Base-by-base conservation (phyloP, 2,797 vertebrate species). In the Rhynchotus rufescens region DNA sequence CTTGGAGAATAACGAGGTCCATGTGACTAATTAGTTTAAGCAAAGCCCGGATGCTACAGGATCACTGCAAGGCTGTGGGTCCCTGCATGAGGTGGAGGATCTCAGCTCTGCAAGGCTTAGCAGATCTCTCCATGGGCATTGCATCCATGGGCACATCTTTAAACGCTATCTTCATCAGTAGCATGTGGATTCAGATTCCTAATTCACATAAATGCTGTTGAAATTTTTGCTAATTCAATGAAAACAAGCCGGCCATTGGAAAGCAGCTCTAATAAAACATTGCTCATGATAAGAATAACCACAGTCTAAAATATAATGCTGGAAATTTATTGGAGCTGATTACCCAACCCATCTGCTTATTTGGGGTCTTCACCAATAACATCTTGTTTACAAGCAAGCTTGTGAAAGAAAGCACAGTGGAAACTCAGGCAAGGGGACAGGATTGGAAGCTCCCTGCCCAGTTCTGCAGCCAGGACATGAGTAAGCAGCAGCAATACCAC, bases 21-120 rank as follows among this genome's bases (percentile, higher is more conserved):
- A 44, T 44, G 20, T 81, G 67, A 90, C 14, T 94, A 64, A 95
- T 93, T 87, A 67, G 85, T 71, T 23, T 40, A 28, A 87, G 45
- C 23, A 51, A 51, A 90, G 30, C 6, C 16, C 5, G 12, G 12
- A 4, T 19, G 23, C 25, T 30, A 47, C 11, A 9, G 23, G 10
- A 30, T 47, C 65, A 69, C 51, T 9, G 20, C 54, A 26, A 0
- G 0, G 4, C 0, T 4, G 86, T 21, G 42, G 42, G 34, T 42
- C 69, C 11, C 82, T 44, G 66, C 45, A 23, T 10, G 16, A 8
- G 64, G 36, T 49, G 74, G 36, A 32, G 12, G 47, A 49, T 49
- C 10, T 0, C 1, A 8, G 20, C 68, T 78, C 3, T 3, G 34
- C n/a, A 34, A 38, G 20, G 71, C 32, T 88, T 16, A 69, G 57